A percentile compares a stretch with the other conserved stretches of the same genome.
phyloP scores from a whole-genome alignment of 2,888 invertebrate genomes.

The Hemithea aestivaria region DNA sequence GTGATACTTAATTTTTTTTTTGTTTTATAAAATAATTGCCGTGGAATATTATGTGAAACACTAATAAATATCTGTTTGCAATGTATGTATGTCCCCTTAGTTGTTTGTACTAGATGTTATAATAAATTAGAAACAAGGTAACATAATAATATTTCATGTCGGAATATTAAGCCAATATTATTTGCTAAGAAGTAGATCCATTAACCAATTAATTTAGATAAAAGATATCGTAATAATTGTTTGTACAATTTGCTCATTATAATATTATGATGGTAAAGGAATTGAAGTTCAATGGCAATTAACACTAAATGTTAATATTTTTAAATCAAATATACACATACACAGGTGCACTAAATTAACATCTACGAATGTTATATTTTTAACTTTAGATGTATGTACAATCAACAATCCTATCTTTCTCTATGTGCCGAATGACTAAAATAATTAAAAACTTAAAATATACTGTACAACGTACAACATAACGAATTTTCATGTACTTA shows the following conservation, averaged over 20 bases:
- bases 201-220: slow-evolving; percentile 1
- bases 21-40: slow-evolving; percentile 15
- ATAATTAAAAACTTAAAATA: too few species aligned
- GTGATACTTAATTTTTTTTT: slow-evolving; percentile 38
- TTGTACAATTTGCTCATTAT: slow-evolving; percentile 17
- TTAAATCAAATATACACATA: slow-evolving; percentile 1
- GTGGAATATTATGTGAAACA: slow-evolving; percentile 4
- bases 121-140: too few species aligned
- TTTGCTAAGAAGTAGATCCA: slow-evolving; percentile 4
- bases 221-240: not conserved
- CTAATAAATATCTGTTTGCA: not conserved
- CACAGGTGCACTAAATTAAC: not conserved
- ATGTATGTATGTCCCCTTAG: too few species aligned
- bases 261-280: slow-evolving; percentile 10
- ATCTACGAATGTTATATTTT: too few species aligned
- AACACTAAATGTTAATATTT: not conserved
- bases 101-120: too few species aligned
- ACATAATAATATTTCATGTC: too few species aligned
- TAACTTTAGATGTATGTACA: too few species aligned
- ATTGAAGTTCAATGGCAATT: slow-evolving; percentile 9
- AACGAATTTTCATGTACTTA: not conserved
- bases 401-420: too few species aligned
- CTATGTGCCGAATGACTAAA: too few species aligned
- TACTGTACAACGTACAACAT: too few species aligned
- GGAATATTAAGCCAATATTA: too few species aligned